Conservation (phyloP, 92 coral and sea anemone species). For the Paramuricea clavata region DNA sequence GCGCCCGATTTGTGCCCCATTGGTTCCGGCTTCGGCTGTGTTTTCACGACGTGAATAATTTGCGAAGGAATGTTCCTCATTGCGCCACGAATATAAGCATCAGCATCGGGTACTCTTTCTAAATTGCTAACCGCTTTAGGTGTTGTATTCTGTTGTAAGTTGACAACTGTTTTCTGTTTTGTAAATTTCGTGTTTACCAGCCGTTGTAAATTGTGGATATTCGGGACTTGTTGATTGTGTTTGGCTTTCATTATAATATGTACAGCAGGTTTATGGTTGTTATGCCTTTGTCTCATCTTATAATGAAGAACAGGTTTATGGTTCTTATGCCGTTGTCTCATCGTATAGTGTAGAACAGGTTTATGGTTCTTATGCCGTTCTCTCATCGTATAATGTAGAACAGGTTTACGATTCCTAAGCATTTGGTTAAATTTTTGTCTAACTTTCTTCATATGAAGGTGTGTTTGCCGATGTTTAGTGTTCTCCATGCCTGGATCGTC, state of each 20-base stretch:
- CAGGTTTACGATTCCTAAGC: not conserved
- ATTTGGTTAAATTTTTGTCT: not conserved
- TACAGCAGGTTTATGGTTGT: not conserved
- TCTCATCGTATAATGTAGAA: not conserved
- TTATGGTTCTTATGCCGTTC: not conserved
- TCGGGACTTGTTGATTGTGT: not conserved
- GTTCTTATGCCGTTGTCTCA: not conserved
- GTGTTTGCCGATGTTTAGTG: not conserved
- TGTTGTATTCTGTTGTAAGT: not conserved
- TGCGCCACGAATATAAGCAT: conserved; percentile 15
- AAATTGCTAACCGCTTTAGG: not conserved
- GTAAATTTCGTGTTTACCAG: not conserved
- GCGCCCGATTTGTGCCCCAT: not conserved
- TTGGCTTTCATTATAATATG: not conserved
- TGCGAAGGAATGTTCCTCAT: not conserved
- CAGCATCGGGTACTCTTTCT: not conserved
- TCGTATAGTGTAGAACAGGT: not conserved
- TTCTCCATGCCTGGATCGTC: not conserved
- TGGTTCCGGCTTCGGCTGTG: not conserved
- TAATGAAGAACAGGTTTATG: not conserved
- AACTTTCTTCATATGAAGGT: not conserved
- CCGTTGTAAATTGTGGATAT: not conserved
- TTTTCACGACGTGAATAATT: not conserved
- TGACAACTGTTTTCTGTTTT: not conserved
- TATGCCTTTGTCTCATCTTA: not conserved